phyloP scores from a whole-genome alignment of 35 echinoderm and acorn worm species.

The Diadema setosum region DNA sequence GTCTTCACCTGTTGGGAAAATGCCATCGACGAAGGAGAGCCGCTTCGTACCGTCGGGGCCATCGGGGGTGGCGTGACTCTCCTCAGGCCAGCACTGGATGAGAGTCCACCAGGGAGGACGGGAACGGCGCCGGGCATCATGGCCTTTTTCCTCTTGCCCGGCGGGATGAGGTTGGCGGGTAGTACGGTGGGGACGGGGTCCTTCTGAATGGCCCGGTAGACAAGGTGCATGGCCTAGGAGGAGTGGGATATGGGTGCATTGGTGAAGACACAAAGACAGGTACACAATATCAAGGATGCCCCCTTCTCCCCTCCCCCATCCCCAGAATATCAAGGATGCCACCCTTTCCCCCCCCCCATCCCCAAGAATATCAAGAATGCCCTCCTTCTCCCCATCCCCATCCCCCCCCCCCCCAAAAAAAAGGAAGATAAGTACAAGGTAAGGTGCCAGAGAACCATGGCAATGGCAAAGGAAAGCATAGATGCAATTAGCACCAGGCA shows the following conservation, averaged over 20 bases:
- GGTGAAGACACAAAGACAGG: not conserved
- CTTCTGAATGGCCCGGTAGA: slow-evolving; percentile 83
- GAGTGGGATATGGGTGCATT: no score
- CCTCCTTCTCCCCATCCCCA: no score
- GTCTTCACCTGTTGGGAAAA: not conserved
- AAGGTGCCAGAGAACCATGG: no score
- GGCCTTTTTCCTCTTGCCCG: slow-evolving; percentile 80
- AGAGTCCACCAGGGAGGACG: slow-evolving; percentile 26
- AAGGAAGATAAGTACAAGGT: no score
- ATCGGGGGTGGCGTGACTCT: slow-evolving; percentile 1
- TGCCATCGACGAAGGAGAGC: not conserved
- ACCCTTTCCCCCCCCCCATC: no score
- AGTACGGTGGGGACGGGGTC: slow-evolving; percentile 57
- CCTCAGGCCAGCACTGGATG: not conserved
- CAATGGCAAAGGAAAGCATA: no score
- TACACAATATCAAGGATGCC: not conserved
- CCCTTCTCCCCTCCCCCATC: no score
- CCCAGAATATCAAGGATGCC: no score
- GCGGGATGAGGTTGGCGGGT: slow-evolving; percentile 70
- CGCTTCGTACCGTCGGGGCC: not conserved
- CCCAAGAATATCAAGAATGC: no score
- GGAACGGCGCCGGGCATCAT: slow-evolving; percentile 36
- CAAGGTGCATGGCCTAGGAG: slow-evolving; percentile 91
- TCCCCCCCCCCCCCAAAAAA: no score
- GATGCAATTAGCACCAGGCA: no score